Evolutionary conservation across 2,113 vertebrate genomes (phyloP).

Genomic region (Puffinus mauretanicus): DNA sequence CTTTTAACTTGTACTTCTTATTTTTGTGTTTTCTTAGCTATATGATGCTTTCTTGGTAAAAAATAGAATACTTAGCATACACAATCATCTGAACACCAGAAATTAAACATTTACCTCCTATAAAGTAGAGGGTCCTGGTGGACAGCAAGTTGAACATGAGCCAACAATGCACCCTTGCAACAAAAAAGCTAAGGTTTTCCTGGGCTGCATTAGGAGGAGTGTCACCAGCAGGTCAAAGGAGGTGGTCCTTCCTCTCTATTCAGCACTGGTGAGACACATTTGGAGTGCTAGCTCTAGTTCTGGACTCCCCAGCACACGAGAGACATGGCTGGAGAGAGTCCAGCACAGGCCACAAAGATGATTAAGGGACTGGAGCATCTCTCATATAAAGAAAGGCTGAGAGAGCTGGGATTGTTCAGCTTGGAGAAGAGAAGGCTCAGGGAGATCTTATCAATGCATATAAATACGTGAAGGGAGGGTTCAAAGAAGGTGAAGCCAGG

Average conservation of each 20-base stretch:
- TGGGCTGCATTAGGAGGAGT: background rate
- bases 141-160: background rate
- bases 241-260: background rate
- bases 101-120: background rate
- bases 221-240: background rate
- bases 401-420: background rate
- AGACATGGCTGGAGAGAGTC: rapidly evolving
- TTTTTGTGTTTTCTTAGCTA: background rate
- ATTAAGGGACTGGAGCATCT: background rate
- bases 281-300: background rate
- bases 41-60: background rate
- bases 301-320: background rate
- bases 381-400: background rate
- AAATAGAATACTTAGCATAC: background rate
- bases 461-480: background rate
- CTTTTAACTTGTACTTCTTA: background rate
- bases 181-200: background rate
- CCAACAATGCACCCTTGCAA: rapidly evolving
- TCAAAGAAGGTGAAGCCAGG: background rate
- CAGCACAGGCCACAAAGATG: background rate
- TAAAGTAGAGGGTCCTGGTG: background rate
- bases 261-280: background rate
- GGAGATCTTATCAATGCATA: background rate
- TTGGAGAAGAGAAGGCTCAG: background rate
- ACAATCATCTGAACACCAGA: background rate